These are phyloP conservation scores for Xylocopa sonorina DNA, from an alignment of 1,140 invertebrate genomes.

Conservation along the genomic window DNA sequence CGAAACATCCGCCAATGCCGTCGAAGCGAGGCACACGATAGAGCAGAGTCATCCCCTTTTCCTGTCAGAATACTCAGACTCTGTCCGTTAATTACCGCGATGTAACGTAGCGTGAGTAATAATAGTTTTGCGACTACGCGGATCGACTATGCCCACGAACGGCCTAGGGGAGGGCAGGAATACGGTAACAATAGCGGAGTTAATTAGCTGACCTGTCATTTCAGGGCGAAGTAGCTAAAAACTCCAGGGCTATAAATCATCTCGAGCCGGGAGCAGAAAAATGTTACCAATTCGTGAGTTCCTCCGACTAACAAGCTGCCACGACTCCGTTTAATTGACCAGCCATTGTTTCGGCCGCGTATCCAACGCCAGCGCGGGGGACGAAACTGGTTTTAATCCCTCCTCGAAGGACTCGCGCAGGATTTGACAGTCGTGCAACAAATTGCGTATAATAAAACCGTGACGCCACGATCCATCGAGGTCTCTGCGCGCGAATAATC, in stretches of 20 bases:
- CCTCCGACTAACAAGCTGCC: conserved; percentile 23
- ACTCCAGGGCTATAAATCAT: conserved; percentile 76
- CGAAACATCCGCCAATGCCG: conserved; percentile 32
- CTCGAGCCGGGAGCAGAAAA: conserved; percentile 56
- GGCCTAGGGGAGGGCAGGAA: conserved; percentile 29
- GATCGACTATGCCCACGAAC: no score
- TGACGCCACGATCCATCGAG: background rate
- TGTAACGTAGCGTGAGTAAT: conserved; percentile 74
- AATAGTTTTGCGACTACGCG: conserved; percentile 73
- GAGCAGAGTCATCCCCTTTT: conserved; percentile 37
- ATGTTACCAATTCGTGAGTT: conserved; percentile 45
- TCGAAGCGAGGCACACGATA: conserved; percentile 38
- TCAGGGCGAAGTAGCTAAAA: conserved; percentile 71
- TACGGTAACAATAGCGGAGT: conserved; percentile 76
- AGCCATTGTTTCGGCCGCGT: background rate
- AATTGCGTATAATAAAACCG: no score
- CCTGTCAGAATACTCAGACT: conserved; percentile 60
- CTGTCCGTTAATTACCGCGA: conserved; percentile 66
- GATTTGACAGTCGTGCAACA: no score
- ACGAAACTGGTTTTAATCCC: background rate
- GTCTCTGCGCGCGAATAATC: conserved; percentile 1
- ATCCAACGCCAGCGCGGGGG: background rate
- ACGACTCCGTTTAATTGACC: conserved; percentile 31
- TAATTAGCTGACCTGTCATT: conserved; percentile 79
- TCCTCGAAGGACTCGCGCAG: background rate